Percentiles rank a stretch among this genome's conserved stretches.
phyloP scores from a whole-genome alignment of 1,140 invertebrate genomes.

The Araneus ventricosus region DNA sequence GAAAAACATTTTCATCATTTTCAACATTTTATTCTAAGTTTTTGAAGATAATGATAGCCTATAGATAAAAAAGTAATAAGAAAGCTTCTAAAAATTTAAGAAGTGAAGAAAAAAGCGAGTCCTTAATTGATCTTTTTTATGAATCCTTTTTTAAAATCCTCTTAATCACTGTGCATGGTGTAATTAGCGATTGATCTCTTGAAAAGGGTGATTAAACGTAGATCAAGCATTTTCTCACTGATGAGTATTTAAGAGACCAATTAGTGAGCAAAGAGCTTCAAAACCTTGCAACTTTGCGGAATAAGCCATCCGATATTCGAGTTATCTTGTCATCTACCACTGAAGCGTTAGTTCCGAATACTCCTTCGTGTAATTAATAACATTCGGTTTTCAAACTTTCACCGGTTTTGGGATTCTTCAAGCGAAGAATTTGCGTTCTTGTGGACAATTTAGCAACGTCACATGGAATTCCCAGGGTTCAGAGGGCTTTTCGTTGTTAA shows the following conservation, averaged over 20 bases:
- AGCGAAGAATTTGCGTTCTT: slow-evolving; percentile 7
- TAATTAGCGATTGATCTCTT: slow-evolving; percentile 8
- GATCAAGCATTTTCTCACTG: slow-evolving; percentile 13
- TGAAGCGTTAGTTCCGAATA: neutral
- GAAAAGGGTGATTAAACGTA: neutral
- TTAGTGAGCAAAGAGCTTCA: slow-evolving; percentile 6
- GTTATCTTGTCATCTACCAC: slow-evolving; percentile 25
- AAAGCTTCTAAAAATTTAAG: too few relatives aligned
- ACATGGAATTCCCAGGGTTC: neutral
- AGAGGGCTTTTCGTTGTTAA: neutral
- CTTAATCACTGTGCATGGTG: neutral
- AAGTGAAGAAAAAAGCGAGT: neutral
- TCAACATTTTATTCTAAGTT: too few relatives aligned
- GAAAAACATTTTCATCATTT: too few relatives aligned
- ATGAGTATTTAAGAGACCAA: slow-evolving; percentile 16
- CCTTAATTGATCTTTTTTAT: neutral
- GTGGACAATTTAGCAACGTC: neutral
- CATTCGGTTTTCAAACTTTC: neutral
- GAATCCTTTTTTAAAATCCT: neutral
- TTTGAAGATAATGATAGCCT: too few relatives aligned
- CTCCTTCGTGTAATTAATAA: neutral
- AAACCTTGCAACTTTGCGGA: neutral
- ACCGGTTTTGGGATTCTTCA: neutral
- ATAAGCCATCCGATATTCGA: neutral
- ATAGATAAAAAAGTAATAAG: too few relatives aligned